Conservation (phyloP, 2,113 vertebrate genomes). For the Pachypanchax playfairii region DNA sequence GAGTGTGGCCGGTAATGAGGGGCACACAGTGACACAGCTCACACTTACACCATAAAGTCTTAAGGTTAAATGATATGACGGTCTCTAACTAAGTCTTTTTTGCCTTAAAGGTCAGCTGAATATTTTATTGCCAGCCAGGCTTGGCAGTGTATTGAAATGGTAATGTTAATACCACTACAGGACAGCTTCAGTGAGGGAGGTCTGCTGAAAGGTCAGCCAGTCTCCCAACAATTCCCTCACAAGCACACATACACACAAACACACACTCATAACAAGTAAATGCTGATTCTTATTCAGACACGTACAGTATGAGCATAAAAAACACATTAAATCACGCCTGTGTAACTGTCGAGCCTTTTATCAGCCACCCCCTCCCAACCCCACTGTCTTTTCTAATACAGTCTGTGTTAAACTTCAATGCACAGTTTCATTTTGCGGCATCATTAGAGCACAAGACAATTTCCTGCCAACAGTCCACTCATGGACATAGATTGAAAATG, state of each 20-base stretch:
- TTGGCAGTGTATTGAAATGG: conserved; percentile 81
- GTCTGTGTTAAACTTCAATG: conserved; percentile 37
- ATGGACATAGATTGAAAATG: conserved; percentile 44
- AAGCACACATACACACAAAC: conserved; percentile 12
- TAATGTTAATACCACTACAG: conserved; percentile 81
- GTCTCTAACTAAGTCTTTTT: conserved; percentile 79
- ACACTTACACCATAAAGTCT: conserved; percentile 64
- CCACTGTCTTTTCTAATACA: conserved; percentile 38
- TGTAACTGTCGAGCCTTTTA: conserved; percentile 28
- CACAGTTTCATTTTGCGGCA: conserved; percentile 40
- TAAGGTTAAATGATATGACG: conserved; percentile 84
- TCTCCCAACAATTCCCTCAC: conserved; percentile 48
- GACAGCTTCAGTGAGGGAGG: conserved; percentile 73
- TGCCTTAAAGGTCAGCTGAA: conserved; percentile 82
- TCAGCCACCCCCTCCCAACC: conserved; percentile 26
- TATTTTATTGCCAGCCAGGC: conserved; percentile 77
- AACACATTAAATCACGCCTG: conserved; percentile 9
- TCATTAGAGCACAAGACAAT: conserved; percentile 62
- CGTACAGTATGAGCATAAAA: conserved; percentile 8
- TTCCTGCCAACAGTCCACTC: conserved; percentile 42
- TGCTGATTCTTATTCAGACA: not conserved
- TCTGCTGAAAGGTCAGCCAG: conserved; percentile 76
- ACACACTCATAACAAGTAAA: conserved; percentile 18
- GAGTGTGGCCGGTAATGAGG: conserved; percentile 76
- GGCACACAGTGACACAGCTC: conserved; percentile 60